These are phyloP conservation scores for Drosophila pegasa DNA, from an alignment of 2,888 invertebrate species.

Conservation along the genomic window DNA sequence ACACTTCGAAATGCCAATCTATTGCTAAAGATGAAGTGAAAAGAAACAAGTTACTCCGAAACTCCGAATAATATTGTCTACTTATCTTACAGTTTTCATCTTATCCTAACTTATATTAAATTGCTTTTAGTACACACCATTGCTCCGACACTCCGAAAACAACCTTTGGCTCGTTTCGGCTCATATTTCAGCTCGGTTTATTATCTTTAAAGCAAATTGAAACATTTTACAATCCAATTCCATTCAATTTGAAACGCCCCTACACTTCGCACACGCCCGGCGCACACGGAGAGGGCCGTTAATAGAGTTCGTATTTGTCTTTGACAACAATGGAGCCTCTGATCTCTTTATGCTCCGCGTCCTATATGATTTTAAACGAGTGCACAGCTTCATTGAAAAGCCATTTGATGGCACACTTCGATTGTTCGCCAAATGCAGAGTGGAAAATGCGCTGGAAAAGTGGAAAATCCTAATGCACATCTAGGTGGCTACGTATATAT, in stretches of 20 bases:
- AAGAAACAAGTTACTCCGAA: too few species aligned
- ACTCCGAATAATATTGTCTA: too few species aligned
- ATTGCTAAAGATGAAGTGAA: too few species aligned
- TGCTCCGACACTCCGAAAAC: not conserved
- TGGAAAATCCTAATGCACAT: constrained; percentile 42
- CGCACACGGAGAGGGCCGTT: constrained; percentile 16
- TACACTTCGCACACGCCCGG: constrained; percentile 23
- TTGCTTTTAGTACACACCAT: too few species aligned
- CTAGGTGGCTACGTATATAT: constrained; percentile 52
- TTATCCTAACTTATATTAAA: too few species aligned
- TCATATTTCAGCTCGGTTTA: not conserved
- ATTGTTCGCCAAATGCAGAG: constrained; percentile 22
- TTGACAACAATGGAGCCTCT: constrained; percentile 14
- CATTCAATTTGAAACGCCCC: constrained; percentile 46
- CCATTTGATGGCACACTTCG: constrained; percentile 63
- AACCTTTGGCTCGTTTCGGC: not conserved
- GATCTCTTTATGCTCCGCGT: constrained; percentile 41
- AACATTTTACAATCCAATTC: constrained; percentile 30
- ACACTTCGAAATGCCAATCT: too few species aligned
- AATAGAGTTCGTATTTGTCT: constrained; percentile 42
- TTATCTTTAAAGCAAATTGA: constrained; percentile 4
- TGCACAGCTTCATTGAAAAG: constrained; percentile 41
- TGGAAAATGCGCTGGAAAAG: constrained; percentile 36
- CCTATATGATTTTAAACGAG: not conserved
- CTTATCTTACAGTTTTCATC: too few species aligned